Percentiles rank a stretch among this genome's conserved stretches.
Conservation (phyloP, 2,797 vertebrate species). For the Sternarchorhynchus goeldii region DNA sequence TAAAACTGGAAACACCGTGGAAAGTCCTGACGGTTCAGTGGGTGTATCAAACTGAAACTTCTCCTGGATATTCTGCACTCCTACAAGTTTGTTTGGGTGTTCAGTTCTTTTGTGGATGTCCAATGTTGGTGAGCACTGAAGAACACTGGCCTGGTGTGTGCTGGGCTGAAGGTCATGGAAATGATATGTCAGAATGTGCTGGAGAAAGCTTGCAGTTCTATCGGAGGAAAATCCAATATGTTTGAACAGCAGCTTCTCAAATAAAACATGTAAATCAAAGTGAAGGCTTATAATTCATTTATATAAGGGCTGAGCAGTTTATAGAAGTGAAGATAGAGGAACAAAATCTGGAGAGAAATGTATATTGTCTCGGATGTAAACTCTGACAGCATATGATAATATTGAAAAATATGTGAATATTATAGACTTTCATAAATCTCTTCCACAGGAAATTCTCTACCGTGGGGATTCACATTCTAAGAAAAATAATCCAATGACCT, state of each 20-base stretch:
- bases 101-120: background rate
- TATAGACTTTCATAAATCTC: background rate
- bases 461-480: background rate
- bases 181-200: slow-evolving; percentile 71
- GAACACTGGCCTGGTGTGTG: background rate
- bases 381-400: slow-evolving; percentile 5
- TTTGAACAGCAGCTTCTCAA: slow-evolving; percentile 91
- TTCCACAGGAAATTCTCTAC: too few species aligned
- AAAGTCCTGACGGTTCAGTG: too few species aligned
- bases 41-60: too few species aligned
- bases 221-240: slow-evolving; percentile 82
- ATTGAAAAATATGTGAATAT: slow-evolving; percentile 8
- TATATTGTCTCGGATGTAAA: slow-evolving; percentile 66
- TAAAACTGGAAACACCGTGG: too few species aligned
- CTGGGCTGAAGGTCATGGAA: slow-evolving; percentile 51
- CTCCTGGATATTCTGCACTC: too few species aligned
- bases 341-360: slow-evolving; percentile 87
- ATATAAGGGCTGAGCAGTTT: slow-evolving; percentile 89
- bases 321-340: slow-evolving; percentile 87
- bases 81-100: background rate
- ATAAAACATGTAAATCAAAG: slow-evolving; percentile 93
- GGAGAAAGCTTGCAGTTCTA: slow-evolving; percentile 76
- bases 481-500: background rate
- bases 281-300: slow-evolving; percentile 89
- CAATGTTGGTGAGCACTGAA: slow-evolving; percentile 70